Base-by-base conservation (phyloP, 2,888 invertebrate species). In the Cephus spinipes region DNA sequence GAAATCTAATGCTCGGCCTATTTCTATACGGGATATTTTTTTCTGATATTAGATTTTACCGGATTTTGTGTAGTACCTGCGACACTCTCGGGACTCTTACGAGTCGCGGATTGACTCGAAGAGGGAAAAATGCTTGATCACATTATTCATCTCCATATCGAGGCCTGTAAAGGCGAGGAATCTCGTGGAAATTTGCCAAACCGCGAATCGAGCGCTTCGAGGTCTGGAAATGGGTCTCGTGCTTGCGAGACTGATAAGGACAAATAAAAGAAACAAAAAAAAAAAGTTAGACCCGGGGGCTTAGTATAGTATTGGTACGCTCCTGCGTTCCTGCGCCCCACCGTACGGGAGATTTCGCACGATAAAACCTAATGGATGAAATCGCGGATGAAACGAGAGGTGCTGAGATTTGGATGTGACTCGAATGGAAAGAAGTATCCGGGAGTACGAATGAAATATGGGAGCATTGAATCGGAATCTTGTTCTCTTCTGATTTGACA, bases 131-230 rank as follows among this genome's bases (percentile, higher is more conserved):
- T 80, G 78, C 82, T 81, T 77, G 80, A 81, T 80, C 81, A 81
- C 79, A 83, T 85, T 83, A 84, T 85, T 86, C 85, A 86, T 88
- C 87, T 86, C 84, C 87, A 87, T 87, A 87, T 87, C 88, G 82
- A 82, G 85, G 82, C 77, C 79, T 78, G 82, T 83, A 82, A 80
- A 76, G 80, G 77, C 81, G 77, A 75, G 79, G 82, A 79, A 77
- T 83, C 81, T 77, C 77, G 84, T 87, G 88, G 88, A 87, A 84
- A 80, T 73, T 84, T 87, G 88, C 88, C 88, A 88, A 85, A 83
- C 85, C 83, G 80, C 84, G 81, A 83, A 81, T 77, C 75, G 80
- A 73, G 80, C 80, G 71, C 31, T 33, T 71, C 15, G 71, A 71
- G 71, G 71, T 71, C 71, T 30, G 71, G 9, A 71, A 71, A 71